These are phyloP conservation scores for Zygaena filipendulae DNA, from an alignment of 2,888 invertebrate genomes.

Conservation along the genomic window DNA sequence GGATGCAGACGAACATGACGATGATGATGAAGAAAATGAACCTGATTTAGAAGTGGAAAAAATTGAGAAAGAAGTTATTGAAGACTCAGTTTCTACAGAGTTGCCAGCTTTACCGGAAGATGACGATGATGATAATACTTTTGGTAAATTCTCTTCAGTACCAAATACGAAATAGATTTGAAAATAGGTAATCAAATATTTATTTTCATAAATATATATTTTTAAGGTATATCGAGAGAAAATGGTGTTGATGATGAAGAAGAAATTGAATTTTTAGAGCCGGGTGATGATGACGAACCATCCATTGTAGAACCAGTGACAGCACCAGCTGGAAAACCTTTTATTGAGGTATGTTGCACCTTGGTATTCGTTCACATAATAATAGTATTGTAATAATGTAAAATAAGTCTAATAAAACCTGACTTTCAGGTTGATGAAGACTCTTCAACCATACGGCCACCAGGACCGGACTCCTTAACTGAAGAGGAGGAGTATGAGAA, in stretches of 20 bases:
- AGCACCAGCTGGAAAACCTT: conserved; percentile 46
- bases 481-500: conserved; percentile 58
- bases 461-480: conserved; percentile 33
- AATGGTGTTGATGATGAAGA: conserved; percentile 25
- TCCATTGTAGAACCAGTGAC: conserved; percentile 40
- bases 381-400: conserved; percentile 1
- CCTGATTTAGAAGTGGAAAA: conserved; percentile 51
- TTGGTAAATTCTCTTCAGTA: conserved; percentile 3
- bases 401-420: too few relatives aligned
- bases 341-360: conserved; percentile 58
- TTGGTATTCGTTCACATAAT: too few relatives aligned
- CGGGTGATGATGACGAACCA: conserved; percentile 37
- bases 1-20: conserved; percentile 23
- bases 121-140: conserved; percentile 27
- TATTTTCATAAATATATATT: too few relatives aligned
- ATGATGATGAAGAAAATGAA: conserved; percentile 37
- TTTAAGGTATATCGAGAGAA: too few relatives aligned
- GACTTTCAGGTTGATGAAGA: conserved; percentile 51
- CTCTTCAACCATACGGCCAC: conserved; percentile 32
- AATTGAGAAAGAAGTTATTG: conserved; percentile 40
- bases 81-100: conserved; percentile 32
- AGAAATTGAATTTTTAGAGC: conserved; percentile 37
- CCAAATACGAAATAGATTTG: not conserved
- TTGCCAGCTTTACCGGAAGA: conserved; percentile 26
- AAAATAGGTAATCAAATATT: too few relatives aligned